Conservation (phyloP, 2,113 vertebrate species). For the Urocitellus parryii region DNA sequence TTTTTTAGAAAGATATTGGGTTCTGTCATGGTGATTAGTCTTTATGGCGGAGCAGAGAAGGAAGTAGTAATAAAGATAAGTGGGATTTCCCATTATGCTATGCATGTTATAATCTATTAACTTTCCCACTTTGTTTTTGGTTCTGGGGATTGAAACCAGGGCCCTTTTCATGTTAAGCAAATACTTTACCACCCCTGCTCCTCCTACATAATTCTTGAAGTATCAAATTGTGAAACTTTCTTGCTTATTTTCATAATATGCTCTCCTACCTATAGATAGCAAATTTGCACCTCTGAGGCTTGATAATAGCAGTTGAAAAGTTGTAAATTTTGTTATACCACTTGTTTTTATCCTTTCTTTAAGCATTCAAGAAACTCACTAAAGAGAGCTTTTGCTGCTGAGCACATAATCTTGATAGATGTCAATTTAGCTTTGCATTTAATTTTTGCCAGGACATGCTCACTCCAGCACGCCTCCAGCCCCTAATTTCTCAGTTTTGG, state of each 20-base stretch:
- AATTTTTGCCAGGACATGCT: background rate
- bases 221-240: background rate
- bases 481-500: background rate
- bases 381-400: background rate
- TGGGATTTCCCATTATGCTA: background rate
- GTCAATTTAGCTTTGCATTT: background rate
- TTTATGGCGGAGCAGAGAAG: background rate
- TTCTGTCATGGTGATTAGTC: background rate
- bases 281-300: background rate
- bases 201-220: constrained; percentile 8
- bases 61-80: background rate
- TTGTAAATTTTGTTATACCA: constrained; percentile 21
- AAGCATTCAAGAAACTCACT: constrained; percentile 35
- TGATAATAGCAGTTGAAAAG: constrained; percentile 29
- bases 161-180: too few relatives aligned
- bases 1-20: background rate
- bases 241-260: constrained; percentile 17
- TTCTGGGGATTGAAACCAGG: background rate
- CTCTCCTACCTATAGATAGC: background rate
- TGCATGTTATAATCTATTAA: background rate
- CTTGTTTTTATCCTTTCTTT: constrained; percentile 1
- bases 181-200: too few relatives aligned
- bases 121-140: background rate
- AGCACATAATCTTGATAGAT: background rate
- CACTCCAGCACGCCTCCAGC: too few relatives aligned